Conservation (phyloP, 2,113 vertebrate species). For the Empidonax traillii region DNA sequence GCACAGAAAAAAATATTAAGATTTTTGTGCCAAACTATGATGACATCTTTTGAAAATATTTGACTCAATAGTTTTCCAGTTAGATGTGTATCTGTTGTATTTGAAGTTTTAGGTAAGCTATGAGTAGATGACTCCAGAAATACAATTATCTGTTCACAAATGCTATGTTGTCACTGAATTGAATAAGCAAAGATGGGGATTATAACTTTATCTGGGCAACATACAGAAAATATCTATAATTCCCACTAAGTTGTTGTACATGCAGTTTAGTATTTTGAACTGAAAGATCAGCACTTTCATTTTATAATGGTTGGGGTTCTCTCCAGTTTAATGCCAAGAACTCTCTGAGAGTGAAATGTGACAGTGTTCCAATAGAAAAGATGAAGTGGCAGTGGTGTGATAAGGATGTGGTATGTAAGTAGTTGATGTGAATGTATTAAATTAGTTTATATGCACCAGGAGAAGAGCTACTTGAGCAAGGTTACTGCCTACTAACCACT, state of each 20-base stretch:
- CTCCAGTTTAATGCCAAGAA: background rate
- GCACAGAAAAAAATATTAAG: background rate
- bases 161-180: background rate
- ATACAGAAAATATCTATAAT: background rate
- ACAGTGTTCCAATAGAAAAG: constrained; percentile 12
- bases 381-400: background rate
- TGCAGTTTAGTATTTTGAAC: background rate
- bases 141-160: background rate
- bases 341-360: background rate
- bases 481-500: constrained; percentile 1
- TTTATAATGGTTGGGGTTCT: background rate
- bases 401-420: background rate
- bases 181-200: background rate
- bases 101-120: background rate
- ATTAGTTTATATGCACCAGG: constrained; percentile 38
- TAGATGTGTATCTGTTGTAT: background rate
- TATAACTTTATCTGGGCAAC: background rate
- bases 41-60: constrained; percentile 3
- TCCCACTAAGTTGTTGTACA: background rate
- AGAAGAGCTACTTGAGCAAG: constrained; percentile 36
- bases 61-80: constrained; percentile 18
- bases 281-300: background rate
- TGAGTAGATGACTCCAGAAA: background rate
- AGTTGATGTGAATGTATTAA: constrained; percentile 37
- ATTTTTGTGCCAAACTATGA: constrained; percentile 32